These are phyloP conservation scores for Druon quercuslanigerum DNA, from an alignment of 1,140 invertebrate species.

Conservation along the genomic window DNA sequence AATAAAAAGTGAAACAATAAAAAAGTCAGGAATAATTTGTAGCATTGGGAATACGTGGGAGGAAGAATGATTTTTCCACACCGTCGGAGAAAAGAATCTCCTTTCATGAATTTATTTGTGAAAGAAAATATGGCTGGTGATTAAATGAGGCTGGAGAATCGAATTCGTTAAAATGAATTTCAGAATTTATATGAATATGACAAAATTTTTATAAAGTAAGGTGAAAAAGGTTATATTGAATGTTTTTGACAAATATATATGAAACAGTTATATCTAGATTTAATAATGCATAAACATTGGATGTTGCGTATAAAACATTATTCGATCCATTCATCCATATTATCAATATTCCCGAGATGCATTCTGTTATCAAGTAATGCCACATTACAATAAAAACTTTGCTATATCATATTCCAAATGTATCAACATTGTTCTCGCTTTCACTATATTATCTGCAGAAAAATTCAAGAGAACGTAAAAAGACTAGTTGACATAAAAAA, in stretches of 20 bases:
- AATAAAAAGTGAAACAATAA: background rate
- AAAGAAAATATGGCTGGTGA: constrained; percentile 11
- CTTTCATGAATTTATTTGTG: constrained; percentile 33
- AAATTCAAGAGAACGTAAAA: background rate
- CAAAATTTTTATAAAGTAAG: no score
- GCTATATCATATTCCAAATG: no score
- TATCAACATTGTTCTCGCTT: background rate
- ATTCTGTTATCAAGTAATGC: no score
- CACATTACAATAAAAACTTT: no score
- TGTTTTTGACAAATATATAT: background rate
- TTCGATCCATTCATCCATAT: background rate
- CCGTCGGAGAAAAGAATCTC: background rate
- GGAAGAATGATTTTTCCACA: background rate
- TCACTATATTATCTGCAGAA: no score
- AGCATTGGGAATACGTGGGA: constrained; percentile 1
- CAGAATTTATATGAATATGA: no score
- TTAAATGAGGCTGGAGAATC: background rate
- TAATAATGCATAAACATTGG: constrained; percentile 47
- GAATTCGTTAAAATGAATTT: background rate
- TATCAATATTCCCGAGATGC: background rate
- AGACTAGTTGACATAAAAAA: background rate
- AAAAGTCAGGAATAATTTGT: background rate
- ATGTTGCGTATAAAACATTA: constrained; percentile 38
- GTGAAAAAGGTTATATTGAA: background rate
- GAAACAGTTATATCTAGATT: background rate